Conservation (phyloP, 1,140 invertebrate species). For the Eupeodes corollae region DNA sequence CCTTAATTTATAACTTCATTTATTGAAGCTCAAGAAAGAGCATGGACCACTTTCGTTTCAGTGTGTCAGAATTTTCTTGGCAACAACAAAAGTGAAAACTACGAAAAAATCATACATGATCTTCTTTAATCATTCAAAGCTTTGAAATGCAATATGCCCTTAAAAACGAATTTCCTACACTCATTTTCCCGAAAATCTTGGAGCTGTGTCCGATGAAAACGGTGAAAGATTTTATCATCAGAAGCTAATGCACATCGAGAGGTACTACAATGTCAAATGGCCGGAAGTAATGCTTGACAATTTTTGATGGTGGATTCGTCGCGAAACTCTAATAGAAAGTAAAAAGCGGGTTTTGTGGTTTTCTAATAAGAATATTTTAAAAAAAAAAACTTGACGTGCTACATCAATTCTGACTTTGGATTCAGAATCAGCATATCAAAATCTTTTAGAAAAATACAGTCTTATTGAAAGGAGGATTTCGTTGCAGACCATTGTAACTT, state of each 20-base stretch:
- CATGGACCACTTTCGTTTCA: background rate
- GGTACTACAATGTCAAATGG: conserved; percentile 23
- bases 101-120: conserved; percentile 15
- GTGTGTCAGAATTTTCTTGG: too few species aligned
- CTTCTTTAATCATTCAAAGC: conserved; percentile 19
- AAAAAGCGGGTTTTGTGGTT: too few species aligned
- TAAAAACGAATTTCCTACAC: conserved; percentile 35
- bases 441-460: too few species aligned
- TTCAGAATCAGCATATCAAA: too few species aligned
- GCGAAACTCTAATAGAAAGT: conserved; percentile 10
- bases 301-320: conserved; percentile 19
- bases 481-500: too few species aligned
- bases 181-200: conserved; percentile 28
- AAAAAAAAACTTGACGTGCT: too few species aligned
- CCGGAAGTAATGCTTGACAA: conserved; percentile 24
- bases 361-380: too few species aligned
- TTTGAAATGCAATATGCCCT: conserved; percentile 21
- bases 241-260: conserved; percentile 27
- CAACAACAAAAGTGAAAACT: conserved; percentile 11
- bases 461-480: too few species aligned
- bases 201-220: conserved; percentile 28
- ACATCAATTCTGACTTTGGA: too few species aligned
- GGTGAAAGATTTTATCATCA: conserved; percentile 36
- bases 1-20: too few species aligned
- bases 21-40: background rate